phyloP scores from a whole-genome alignment of 2,888 invertebrate species.

The Aleiodes alternator region DNA sequence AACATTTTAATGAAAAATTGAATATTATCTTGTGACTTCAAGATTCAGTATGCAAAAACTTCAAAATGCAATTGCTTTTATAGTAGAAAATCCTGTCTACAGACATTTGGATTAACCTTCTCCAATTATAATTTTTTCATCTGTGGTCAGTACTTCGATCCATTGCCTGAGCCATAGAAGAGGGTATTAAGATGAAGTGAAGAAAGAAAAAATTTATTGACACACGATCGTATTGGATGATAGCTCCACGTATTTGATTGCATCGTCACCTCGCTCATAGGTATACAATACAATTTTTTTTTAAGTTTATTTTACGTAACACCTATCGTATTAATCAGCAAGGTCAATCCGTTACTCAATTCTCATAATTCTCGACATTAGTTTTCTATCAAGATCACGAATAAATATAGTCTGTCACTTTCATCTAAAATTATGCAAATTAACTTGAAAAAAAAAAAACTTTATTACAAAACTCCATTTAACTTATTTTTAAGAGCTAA shows the following conservation, averaged over 20 bases:
- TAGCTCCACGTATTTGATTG: neutral
- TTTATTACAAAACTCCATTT: neutral
- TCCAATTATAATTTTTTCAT: neutral
- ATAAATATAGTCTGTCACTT: slow-evolving; percentile 1
- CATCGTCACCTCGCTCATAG: neutral
- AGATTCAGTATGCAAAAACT: neutral
- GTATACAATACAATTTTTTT: slow-evolving; percentile 4
- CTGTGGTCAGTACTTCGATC: no score
- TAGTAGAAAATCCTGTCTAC: neutral
- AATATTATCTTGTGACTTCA: slow-evolving; percentile 35
- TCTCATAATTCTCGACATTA: neutral
- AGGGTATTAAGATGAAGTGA: no score
- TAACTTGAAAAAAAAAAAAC: neutral
- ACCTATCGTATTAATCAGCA: neutral
- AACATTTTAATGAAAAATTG: no score
- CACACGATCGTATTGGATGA: no score
- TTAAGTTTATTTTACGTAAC: slow-evolving; percentile 9
- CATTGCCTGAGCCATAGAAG: no score
- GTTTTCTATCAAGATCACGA: slow-evolving; percentile 2
- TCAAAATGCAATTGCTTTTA: slow-evolving; percentile 22
- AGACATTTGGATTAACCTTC: no score
- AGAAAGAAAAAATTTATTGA: no score
- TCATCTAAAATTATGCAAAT: slow-evolving; percentile 17
- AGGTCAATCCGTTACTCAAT: slow-evolving; percentile 25
- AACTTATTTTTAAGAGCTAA: no score